Evolutionary conservation across 2,113 vertebrate genomes (phyloP), one percentile per base, ranked within the genome.

Genomic region (Erinaceus europaeus): DNA sequence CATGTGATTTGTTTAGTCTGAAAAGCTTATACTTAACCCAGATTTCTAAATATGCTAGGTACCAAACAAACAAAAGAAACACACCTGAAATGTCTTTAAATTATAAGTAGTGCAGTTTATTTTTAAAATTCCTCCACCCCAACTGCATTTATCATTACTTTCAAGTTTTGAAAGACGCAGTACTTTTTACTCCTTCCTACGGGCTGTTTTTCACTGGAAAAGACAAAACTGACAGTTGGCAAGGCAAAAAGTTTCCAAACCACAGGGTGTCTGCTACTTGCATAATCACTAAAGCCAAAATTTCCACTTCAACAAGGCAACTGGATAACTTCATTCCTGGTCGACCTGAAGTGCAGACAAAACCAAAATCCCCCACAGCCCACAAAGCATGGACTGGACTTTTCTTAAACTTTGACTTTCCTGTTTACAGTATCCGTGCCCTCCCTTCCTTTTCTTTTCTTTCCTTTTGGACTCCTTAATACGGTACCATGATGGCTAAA

Each of bases 401-500:
- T 88, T 48, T 69, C 82, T 87, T 3, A 29, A 23, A 44, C 53
- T 83, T 72, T 84, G 17, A 86, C 59, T 78, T 92, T 96, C 96
- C 95, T 97, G 96, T 97, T 96, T 96, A 94, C 57, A 89, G 64
- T 76, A 62, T 88, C 84, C 84, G 81, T 64, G 14, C 59, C 29
- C 73, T 77, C 88, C 81, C 62, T 17, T 17, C 93, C 94, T 95
- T 93, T 61, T 69, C 50, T 50, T 77, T 93, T 61, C 69, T 50
- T 50, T 77, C 77, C 27, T 71, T 72, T 87, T 86, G 80, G 89
- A 95, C 94, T 80, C 65, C 79, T 72, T 68, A 75, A 40, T 78
- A 48, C 68, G 90, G 36, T 88, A 95, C 90, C 77, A 23, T 81
- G 91, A 50, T 55, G 21, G 92, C 95, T 97, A 97, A 97, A 98